Evolutionary conservation across 2,113 vertebrate genomes (phyloP).

Genomic region (Corydoras maculifer): DNA sequence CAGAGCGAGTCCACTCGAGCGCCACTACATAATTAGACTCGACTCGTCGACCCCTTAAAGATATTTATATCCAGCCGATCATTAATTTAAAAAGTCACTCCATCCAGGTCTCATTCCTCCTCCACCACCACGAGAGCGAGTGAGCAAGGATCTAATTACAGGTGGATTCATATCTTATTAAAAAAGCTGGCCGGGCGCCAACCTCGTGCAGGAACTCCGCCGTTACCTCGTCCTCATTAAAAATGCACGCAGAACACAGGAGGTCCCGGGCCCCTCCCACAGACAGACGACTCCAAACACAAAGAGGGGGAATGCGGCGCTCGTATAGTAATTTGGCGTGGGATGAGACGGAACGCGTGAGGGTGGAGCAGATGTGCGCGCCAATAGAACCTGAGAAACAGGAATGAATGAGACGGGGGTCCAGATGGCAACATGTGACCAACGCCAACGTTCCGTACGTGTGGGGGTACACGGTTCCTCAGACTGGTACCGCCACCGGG

Average conservation of each 20-base stretch:
- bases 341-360: too few relatives aligned
- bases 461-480: not conserved
- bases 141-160: slow-evolving; percentile 29
- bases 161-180: slow-evolving; percentile 38
- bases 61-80: slow-evolving; percentile 30
- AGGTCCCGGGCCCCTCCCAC: too few relatives aligned
- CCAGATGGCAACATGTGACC: slow-evolving; percentile 11
- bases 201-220: slow-evolving; percentile 32
- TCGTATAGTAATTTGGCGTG: too few relatives aligned
- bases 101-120: not conserved
- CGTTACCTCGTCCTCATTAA: slow-evolving; percentile 32
- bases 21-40: slow-evolving; percentile 22
- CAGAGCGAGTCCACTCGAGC: not conserved
- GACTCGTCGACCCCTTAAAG: slow-evolving; percentile 9
- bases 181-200: slow-evolving; percentile 34
- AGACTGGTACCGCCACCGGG: slow-evolving; percentile 1
- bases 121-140: not conserved
- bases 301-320: too few relatives aligned
- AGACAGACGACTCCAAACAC: too few relatives aligned
- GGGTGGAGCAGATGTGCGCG: slow-evolving; percentile 7
- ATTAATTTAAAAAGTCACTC: slow-evolving; percentile 40
- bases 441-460: not conserved
- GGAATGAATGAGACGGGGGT: not conserved
- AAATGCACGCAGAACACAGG: slow-evolving; percentile 20
- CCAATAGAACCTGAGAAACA: slow-evolving; percentile 8